Evolutionary conservation across 2,797 vertebrate genomes (phyloP), one percentile per base, ranked within the genome.

Genomic region (Micrastur ruficollis): DNA sequence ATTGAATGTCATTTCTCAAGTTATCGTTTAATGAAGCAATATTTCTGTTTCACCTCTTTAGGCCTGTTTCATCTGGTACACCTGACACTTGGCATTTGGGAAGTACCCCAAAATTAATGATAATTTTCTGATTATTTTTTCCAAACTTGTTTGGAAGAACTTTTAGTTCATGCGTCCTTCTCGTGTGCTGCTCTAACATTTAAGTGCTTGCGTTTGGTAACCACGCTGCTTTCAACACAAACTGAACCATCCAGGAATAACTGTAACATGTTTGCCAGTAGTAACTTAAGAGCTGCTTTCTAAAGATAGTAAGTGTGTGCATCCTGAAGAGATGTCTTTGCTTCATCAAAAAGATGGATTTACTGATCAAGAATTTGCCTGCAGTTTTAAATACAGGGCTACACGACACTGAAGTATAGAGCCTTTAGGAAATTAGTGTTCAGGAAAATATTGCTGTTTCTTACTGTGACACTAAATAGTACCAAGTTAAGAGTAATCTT

Each of bases 1-100:
- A 12, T 7, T 9, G 29, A 32, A 22, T 0, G 8, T 29, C 21
- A 3, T 32, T 34, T 32, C 36, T 19, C 66, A 14, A 26, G 29
- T 0, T 0, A 2, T 21, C 31, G 66, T 38, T 63, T 59, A 4
- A 12, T 5, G 36, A 25, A 58, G 32, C 13, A 19, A 0, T 8
- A 7, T 36, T 52, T 20, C 29, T 15, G 11, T 47, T 25, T 34
- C 40, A 8, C 6, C 18, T 26, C 38, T 36, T 49, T 8, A 42
- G 31, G n/a, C 44, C 46, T 4, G 6, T 38, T 61, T 8, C 32
- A 14, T 11, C 34, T 25, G 31, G 2, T 8, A 25, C 23, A 38
- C 12, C 78, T 17, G 34, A 44, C 14, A 12, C 16, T 27, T 34
- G 8, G 16, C 31, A 0, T 5, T 8, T 42, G 44, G 44, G 59